These are phyloP conservation scores for Echinops telfairi DNA, from an alignment of 2,113 vertebrate species.

Conservation along the genomic window DNA sequence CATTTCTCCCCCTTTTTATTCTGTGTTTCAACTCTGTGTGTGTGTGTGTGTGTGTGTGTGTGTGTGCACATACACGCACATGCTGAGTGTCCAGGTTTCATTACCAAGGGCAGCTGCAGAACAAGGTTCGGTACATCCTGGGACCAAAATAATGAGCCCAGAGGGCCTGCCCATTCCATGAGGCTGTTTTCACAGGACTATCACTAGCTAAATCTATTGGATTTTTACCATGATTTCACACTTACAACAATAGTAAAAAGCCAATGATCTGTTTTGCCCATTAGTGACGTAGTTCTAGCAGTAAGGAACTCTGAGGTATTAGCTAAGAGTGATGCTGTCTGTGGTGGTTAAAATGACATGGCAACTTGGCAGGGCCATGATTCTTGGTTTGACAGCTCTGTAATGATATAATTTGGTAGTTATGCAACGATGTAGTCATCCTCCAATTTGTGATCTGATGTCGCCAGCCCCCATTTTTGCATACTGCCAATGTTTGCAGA, in stretches of 20 bases:
- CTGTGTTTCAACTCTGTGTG: neutral
- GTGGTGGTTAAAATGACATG: neutral
- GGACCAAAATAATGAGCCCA: constrained; percentile 10
- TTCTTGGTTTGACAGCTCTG: neutral
- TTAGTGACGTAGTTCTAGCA: neutral
- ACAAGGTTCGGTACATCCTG: neutral
- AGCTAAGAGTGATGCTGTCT: neutral
- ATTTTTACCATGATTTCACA: neutral
- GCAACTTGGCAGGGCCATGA: neutral
- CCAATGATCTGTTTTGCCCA: neutral
- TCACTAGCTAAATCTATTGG: neutral
- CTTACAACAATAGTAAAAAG: neutral
- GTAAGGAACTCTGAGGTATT: neutral
- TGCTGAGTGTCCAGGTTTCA: constrained; percentile 57
- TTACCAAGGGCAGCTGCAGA: constrained; percentile 10
- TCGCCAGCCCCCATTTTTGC: neutral
- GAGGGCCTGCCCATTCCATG: neutral
- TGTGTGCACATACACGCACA: neutral
- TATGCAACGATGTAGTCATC: neutral
- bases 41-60: no score
- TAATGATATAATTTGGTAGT: neutral
- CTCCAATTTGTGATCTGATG: no score
- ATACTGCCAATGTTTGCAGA: neutral
- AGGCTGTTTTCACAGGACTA: neutral
- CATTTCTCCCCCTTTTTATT: neutral